Percentiles rank a stretch among this genome's conserved stretches.
Conservation (phyloP, 2,888 invertebrate genomes). For the Drosophila maculinotata region DNA sequence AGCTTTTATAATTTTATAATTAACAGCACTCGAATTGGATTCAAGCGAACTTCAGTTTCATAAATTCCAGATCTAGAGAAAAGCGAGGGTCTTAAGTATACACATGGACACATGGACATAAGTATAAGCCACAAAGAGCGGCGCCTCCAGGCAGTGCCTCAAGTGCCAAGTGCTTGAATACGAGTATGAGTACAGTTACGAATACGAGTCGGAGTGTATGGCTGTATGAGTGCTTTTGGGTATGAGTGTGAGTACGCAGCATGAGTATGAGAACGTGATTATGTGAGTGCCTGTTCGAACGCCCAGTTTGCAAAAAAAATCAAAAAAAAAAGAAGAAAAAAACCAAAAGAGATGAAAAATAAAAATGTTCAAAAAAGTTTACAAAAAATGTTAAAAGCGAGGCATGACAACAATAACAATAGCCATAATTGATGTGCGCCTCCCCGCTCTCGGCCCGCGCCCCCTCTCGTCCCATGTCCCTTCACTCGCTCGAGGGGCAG, state of each 20-base stretch:
- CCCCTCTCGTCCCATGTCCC: not conserved
- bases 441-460: no score
- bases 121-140: slow-evolving; percentile 13
- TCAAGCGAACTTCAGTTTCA: not conserved
- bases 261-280: slow-evolving; percentile 12
- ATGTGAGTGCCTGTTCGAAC: slow-evolving; percentile 20
- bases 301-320: slow-evolving; percentile 35
- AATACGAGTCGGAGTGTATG: no score
- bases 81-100: slow-evolving; percentile 4
- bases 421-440: slow-evolving; percentile 45
- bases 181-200: not conserved
- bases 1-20: not conserved
- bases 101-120: no score
- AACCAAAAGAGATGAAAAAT: not conserved
- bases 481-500: slow-evolving; percentile 8
- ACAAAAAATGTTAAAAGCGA: slow-evolving; percentile 8
- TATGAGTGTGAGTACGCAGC: not conserved
- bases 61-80: slow-evolving; percentile 5
- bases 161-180: slow-evolving; percentile 14
- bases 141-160: slow-evolving; percentile 29
- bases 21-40: not conserved
- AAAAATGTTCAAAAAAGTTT: slow-evolving; percentile 6
- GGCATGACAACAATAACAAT: slow-evolving; percentile 48
- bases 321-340: slow-evolving; percentile 1
- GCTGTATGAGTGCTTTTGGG: not conserved